Conservation (phyloP, 1,140 invertebrate species). For the Drosophila azteca region DNA sequence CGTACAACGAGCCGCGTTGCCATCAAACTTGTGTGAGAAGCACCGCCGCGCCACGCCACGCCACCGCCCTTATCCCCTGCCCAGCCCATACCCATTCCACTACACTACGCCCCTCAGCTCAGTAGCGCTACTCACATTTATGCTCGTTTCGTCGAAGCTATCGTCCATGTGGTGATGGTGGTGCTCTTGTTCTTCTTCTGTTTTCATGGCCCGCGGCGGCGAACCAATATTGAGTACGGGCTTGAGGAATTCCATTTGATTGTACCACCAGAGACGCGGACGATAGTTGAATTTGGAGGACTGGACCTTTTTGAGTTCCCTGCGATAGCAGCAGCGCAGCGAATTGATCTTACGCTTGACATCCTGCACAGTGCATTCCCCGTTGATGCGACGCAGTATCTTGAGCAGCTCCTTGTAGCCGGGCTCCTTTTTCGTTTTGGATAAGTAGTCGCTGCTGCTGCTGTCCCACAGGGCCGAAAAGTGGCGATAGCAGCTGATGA, state of each 20-base stretch:
- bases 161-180: conserved; percentile 26
- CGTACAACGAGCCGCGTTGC: conserved; percentile 24
- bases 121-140: conserved; percentile 33
- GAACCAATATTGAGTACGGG: conserved; percentile 55
- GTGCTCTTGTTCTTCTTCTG: too few species aligned
- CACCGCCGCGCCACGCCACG: too few species aligned
- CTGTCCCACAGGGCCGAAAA: conserved; percentile 63
- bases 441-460: conserved; percentile 49
- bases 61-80: too few species aligned
- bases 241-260: conserved; percentile 61
- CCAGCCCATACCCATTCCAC: too few species aligned
- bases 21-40: too few species aligned
- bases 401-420: conserved; percentile 62
- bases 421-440: conserved; percentile 59
- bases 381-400: conserved; percentile 54
- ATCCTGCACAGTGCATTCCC: conserved; percentile 44
- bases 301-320: conserved; percentile 59
- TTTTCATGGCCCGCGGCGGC: neutral
- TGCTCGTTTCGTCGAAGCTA: conserved; percentile 56
- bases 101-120: too few species aligned
- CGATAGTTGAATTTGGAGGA: conserved; percentile 39
- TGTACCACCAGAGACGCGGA: conserved; percentile 70
- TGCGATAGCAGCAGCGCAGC: conserved; percentile 59
- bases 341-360: conserved; percentile 71
- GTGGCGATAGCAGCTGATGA: conserved; percentile 67